Evolutionary conservation across 2,888 invertebrate genomes (phyloP).

Genomic region (Anoplius nigerrimus): DNA sequence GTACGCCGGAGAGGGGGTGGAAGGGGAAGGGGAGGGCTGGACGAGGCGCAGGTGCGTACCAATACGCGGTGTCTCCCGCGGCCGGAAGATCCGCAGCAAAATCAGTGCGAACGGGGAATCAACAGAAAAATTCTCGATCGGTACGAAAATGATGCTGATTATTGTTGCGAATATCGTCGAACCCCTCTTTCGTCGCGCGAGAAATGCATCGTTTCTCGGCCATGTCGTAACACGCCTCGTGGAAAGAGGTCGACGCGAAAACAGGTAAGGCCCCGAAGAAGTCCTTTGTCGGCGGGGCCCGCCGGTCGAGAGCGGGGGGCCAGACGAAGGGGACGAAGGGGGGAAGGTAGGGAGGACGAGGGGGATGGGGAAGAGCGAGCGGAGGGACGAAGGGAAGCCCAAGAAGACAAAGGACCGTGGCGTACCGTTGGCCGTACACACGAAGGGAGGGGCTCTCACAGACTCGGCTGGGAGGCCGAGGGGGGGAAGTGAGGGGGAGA

Average conservation of each 20-base stretch:
- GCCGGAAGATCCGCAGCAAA: neutral
- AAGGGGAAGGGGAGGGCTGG: no score
- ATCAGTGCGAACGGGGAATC: neutral
- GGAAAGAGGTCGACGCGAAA: no score
- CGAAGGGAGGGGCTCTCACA: constrained; percentile 29
- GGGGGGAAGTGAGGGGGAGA: neutral
- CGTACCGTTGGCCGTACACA: neutral
- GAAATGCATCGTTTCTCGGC: no score
- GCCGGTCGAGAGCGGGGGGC: neutral
- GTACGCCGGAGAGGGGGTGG: no score
- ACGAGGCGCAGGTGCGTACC: neutral
- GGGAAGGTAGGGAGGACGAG: constrained; percentile 14
- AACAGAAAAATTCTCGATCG: no score
- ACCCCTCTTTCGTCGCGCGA: neutral
- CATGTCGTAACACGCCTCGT: no score
- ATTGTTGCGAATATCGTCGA: no score
- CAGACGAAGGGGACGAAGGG: neutral
- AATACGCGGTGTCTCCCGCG: neutral
- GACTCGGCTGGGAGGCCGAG: constrained; percentile 20
- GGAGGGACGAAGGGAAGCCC: constrained; percentile 1
- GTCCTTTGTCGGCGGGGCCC: constrained; percentile 5
- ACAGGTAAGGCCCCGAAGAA: neutral
- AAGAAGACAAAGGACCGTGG: constrained; percentile 6
- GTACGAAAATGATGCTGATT: no score
- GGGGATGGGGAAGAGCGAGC: constrained; percentile 27